Conservation (phyloP, 1,140 invertebrate genomes). For the Lepidostoma basale region DNA sequence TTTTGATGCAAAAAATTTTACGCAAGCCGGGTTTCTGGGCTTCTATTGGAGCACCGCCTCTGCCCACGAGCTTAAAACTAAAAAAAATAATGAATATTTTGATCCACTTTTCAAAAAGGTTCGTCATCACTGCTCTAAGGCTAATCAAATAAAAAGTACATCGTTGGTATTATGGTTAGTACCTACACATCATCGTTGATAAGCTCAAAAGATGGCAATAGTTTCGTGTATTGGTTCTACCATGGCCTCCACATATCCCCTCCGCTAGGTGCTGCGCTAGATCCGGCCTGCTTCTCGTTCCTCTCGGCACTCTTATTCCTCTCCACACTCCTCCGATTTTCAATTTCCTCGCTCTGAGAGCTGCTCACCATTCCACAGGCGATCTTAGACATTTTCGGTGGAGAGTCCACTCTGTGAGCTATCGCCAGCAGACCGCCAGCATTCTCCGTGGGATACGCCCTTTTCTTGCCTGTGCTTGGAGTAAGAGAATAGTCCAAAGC, state of each 20-base stretch:
- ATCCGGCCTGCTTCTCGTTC: constrained; percentile 22
- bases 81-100: too few species aligned
- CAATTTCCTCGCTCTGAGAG: constrained; percentile 35
- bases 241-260: constrained; percentile 43
- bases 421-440: neutral
- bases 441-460: constrained; percentile 6
- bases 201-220: too few species aligned
- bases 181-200: too few species aligned
- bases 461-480: constrained; percentile 40
- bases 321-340: neutral
- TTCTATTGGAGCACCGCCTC: too few species aligned
- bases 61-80: too few species aligned
- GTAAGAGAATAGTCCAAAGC: constrained; percentile 40
- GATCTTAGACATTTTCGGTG: constrained; percentile 50
- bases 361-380: constrained; percentile 51
- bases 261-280: constrained; percentile 17
- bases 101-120: too few species aligned
- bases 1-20: too few species aligned
- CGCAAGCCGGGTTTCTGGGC: too few species aligned
- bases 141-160: too few species aligned
- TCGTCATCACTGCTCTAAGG: too few species aligned
- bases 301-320: neutral
- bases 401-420: constrained; percentile 13
- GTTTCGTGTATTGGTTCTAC: too few species aligned
- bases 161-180: too few species aligned